Evolutionary conservation across 1,140 invertebrate genomes (phyloP).

Genomic region (Macrocentrus cingulum): DNA sequence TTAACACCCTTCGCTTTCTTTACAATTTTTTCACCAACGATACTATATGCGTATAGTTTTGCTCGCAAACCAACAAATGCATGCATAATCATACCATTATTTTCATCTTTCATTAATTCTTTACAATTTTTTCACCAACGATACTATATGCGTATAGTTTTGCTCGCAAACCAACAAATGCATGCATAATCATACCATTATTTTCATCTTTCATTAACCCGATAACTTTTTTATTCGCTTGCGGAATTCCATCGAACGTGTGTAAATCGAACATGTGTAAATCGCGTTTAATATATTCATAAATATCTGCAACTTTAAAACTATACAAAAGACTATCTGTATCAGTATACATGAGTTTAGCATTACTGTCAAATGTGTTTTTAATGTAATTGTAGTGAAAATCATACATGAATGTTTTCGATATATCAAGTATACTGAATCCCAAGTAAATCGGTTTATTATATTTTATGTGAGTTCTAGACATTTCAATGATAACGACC

Average conservation of each 20-base stretch:
- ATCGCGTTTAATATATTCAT: conserved; percentile 36
- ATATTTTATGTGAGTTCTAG: background rate
- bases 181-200: no score
- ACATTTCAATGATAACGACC: conserved; percentile 22
- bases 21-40: background rate
- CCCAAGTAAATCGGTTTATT: conserved; percentile 13
- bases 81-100: background rate
- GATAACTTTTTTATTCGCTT: conserved; percentile 17
- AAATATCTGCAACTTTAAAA: conserved; percentile 37
- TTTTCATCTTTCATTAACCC: no score
- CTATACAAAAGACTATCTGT: conserved; percentile 51
- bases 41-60: background rate
- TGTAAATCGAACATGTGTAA: conserved; percentile 39
- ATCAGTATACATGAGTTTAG: conserved; percentile 46
- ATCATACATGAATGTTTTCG: conserved; percentile 41
- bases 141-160: no score
- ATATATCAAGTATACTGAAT: conserved; percentile 2
- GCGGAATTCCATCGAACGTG: conserved; percentile 24
- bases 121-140: no score
- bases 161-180: no score
- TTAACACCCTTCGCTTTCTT: background rate
- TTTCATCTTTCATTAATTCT: conserved; percentile 1
- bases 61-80: background rate
- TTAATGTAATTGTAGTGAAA: conserved; percentile 39
- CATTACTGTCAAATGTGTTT: conserved; percentile 27